These are phyloP conservation scores for Euzophera pinguis DNA, from an alignment of 2,888 invertebrate genomes.

Conservation along the genomic window DNA sequence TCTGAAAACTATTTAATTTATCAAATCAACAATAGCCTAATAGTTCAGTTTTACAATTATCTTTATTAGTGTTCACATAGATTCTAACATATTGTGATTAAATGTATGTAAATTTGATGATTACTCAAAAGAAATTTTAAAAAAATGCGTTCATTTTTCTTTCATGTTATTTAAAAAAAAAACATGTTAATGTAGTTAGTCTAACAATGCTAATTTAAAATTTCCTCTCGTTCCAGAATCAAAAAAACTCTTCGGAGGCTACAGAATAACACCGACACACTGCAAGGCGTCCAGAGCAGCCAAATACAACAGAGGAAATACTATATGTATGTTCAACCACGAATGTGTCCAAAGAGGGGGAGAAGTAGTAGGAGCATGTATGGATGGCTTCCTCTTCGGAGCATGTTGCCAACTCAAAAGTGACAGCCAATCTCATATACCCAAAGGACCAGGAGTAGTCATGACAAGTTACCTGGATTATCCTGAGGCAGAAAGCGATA, in stretches of 20 bases:
- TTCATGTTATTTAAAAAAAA: too few relatives aligned
- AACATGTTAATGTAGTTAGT: too few relatives aligned
- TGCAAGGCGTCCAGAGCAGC: slow-evolving; percentile 86
- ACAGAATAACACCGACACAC: slow-evolving; percentile 89
- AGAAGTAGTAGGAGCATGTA: slow-evolving; percentile 91
- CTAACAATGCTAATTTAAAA: background rate
- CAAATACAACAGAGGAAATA: slow-evolving; percentile 83
- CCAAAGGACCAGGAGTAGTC: slow-evolving; percentile 71
- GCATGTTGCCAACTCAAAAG: slow-evolving; percentile 89
- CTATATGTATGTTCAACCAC: slow-evolving; percentile 96
- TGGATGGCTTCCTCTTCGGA: slow-evolving; percentile 95
- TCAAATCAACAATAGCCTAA: too few relatives aligned
- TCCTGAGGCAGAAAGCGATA: slow-evolving; percentile 58
- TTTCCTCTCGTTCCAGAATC: slow-evolving; percentile 49
- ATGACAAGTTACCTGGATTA: slow-evolving; percentile 73
- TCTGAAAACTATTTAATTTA: too few relatives aligned
- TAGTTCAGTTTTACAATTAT: too few relatives aligned
- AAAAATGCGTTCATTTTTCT: too few relatives aligned
- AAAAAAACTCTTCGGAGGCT: slow-evolving; percentile 90
- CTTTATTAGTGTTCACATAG: too few relatives aligned
- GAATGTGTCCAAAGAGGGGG: slow-evolving; percentile 90
- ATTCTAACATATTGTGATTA: too few relatives aligned
- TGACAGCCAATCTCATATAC: slow-evolving; percentile 68
- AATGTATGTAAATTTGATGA: too few relatives aligned
- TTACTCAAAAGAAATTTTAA: too few relatives aligned